Conservation (phyloP, 2,888 invertebrate species). For the Melipona bicolor region DNA sequence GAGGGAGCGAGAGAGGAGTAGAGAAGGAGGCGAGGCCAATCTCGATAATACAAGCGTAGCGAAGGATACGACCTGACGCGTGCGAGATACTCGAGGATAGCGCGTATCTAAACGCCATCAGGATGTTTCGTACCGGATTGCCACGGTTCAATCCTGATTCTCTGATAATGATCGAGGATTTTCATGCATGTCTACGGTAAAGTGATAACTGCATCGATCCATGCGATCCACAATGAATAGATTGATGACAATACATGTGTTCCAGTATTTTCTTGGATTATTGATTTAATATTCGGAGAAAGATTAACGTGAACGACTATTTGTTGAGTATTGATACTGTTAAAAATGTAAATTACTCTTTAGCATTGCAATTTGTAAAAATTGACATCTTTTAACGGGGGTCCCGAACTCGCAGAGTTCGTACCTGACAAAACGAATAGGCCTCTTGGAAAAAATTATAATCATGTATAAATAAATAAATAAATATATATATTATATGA, state of each 20-base stretch:
- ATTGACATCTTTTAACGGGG: rapidly evolving
- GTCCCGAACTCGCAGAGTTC: neutral
- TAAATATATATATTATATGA: neutral
- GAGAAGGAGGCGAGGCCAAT: slow-evolving; percentile 76
- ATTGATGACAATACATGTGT: neutral
- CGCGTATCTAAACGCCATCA: neutral
- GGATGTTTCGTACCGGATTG: slow-evolving; percentile 15
- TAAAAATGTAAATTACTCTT: neutral
- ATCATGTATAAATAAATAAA: neutral
- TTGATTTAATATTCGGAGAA: no score
- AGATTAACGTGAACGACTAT: neutral
- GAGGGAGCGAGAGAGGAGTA: slow-evolving; percentile 39
- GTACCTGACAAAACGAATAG: neutral
- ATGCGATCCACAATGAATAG: neutral
- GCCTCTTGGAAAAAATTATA: neutral
- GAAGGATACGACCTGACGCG: slow-evolving; percentile 68
- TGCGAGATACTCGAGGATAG: slow-evolving; percentile 54
- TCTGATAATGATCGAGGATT: neutral
- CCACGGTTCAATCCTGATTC: slow-evolving; percentile 13
- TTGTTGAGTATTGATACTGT: neutral
- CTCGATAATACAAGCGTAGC: slow-evolving; percentile 79
- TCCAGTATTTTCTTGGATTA: neutral
- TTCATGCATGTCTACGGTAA: slow-evolving; percentile 6
- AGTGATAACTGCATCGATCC: slow-evolving; percentile 3
- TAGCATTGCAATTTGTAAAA: neutral